Evolutionary conservation across 2,888 invertebrate species (phyloP), one percentile per base, ranked within the genome.

Genomic region (Laspeyria flexula): DNA sequence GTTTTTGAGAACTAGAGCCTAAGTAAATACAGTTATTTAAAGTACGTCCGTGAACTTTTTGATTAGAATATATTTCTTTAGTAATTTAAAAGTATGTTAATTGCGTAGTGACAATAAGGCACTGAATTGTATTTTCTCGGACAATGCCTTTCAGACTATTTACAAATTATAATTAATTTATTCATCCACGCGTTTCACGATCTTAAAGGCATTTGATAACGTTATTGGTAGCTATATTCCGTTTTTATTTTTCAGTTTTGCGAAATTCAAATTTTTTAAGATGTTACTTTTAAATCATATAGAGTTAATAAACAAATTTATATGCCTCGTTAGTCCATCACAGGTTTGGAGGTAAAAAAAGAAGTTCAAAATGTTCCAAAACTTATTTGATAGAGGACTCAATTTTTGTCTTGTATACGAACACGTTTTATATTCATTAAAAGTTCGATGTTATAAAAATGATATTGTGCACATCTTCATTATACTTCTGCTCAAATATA

Each of bases 131-230:
- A 13, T 44, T 34, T 27, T 23, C 15, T 34, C 30, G 35, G 34
- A 11, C 44, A 44, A 31, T 40, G 40, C 9, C 35, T 40, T 6
- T 9, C 12, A n/a, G 12, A 7, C 37, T 48, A 38, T 55, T 64
- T 68, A 34, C 10, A 59, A 66, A 64, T 66, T 66, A 58, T 46
- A 55, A 60, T 58, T 54, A 51, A 66, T 43, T 37, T 65, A 66
- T 66, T 63, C 60, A 13, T 45, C 44, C 52, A 66, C 60, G 52
- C 39, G 51, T 58, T 49, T 66, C 44, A 42, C 35, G 48, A 45
- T 3, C 51, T 44, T 3, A 33, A 12, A 30, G 18, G 18, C 18
- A 18, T 3, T 18, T 6, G 7, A 7, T 25, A 25, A 25, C 7
- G 4, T 25, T 25, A 6, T 25, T 25, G 3, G 25, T 25, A 25